A percentile compares a stretch with the other conserved stretches of the same genome.
These are phyloP conservation scores for Peucedramus taeniatus DNA, from an alignment of 2,113 vertebrate species.

Conservation along the genomic window DNA sequence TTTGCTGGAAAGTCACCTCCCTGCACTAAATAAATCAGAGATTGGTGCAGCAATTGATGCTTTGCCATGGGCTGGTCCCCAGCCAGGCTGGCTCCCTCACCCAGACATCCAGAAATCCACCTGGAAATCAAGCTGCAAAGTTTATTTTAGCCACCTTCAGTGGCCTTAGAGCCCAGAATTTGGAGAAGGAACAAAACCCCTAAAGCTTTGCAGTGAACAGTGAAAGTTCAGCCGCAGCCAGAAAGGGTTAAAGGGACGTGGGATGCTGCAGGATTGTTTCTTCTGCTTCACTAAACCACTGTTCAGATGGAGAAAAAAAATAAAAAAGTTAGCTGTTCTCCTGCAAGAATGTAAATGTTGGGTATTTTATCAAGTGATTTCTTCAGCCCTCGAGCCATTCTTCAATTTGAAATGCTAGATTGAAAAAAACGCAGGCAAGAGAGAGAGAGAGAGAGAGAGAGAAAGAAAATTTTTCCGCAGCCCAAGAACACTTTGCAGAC, in stretches of 20 bases:
- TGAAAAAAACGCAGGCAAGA: not conserved
- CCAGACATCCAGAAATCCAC: not conserved
- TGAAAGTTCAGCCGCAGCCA: not conserved
- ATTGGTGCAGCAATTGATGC: not conserved
- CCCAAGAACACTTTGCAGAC: constrained; percentile 41
- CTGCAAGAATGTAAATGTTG: constrained; percentile 3
- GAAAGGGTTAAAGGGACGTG: not conserved
- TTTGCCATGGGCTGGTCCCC: not conserved
- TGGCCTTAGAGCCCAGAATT: not conserved
- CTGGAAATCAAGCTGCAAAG: not conserved
- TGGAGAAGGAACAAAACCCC: not conserved
- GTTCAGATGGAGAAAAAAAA: not conserved
- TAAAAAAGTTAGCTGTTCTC: not conserved
- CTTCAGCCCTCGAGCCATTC: constrained; percentile 27
- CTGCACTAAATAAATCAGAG: not conserved
- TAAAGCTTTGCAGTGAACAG: not conserved
- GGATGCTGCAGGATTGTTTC: not conserved
- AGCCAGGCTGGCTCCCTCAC: not conserved
- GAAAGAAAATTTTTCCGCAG: constrained; percentile 45
- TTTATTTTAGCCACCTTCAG: not conserved
- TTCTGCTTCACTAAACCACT: not conserved
- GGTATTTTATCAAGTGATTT: constrained; percentile 23
- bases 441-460: not conserved
- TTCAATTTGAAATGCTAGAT: constrained; percentile 56
- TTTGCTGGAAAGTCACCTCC: not conserved